Evolutionary conservation across 2,888 invertebrate species (phyloP), one percentile per base, ranked within the genome.

Genomic region (Lysandra coridon): DNA sequence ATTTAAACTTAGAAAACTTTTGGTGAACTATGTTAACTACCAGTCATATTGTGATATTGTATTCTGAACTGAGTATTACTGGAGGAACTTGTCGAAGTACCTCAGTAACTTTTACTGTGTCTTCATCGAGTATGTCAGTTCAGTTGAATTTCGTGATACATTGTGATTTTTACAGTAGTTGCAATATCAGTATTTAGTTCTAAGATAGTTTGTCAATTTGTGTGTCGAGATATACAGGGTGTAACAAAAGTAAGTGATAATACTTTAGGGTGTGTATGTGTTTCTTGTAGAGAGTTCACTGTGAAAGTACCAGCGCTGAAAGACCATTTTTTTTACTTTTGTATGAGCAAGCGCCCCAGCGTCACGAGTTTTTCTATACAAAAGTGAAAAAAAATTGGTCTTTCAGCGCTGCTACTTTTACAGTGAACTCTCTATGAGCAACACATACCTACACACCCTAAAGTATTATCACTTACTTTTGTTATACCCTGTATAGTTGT

Each of bases 161-260:
- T 44, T 78, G n/a, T 62, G 44, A 30, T 73, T 12, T 73, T 81
- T 33, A 57, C 57, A 33, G 12, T 69, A 37, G 69, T 69, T 69
- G 69, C 69, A 69, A 69, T 69, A 69, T 69, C 69, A 69, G 69
- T 69, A 69, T 69, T 69, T 69, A 69, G 69, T 69, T 17, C 33
- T 33, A 69, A 69, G 69, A 33, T 64, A 17, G 17, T 69, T 69
- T 69, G 14, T 33, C 10, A 1, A 14, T 69, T 1, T 37, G 69
- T 37, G 17, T 33, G 69, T 64, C 30, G 1, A 64, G 64, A 64
- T 30, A 23, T 40, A 37, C 2, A 23, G 23, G 23, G 23, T 23
- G 23, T 23, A 23, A 23, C 23, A 23, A 23, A 23, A 23, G 23
- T 23, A 23, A 23, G 23, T 23, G 23, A 23, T 23, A 23, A 23